Percentiles rank a stretch among this genome's conserved stretches.
phyloP scores from a whole-genome alignment of 2,888 invertebrate genomes.

The Dolomedes plantarius region DNA sequence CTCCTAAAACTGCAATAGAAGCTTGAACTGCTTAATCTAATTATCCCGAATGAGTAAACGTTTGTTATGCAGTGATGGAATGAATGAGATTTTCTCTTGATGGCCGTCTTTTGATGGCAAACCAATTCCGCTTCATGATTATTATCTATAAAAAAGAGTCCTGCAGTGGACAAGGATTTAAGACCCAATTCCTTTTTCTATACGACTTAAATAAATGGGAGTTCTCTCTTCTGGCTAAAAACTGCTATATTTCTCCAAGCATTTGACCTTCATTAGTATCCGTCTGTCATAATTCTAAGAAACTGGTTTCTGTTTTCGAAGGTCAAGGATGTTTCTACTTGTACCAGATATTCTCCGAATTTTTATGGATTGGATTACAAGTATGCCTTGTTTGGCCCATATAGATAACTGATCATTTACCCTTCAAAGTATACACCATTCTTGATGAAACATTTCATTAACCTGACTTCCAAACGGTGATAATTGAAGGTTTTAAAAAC shows the following conservation, averaged over 20 bases:
- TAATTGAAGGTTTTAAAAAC: no score
- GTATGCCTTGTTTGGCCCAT: not conserved
- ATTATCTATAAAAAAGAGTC: not conserved
- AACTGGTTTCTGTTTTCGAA: slow-evolving; percentile 55
- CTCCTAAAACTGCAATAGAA: no score
- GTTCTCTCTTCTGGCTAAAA: not conserved
- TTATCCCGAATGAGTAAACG: not conserved
- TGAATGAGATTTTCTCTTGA: not conserved
- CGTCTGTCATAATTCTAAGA: slow-evolving; percentile 29
- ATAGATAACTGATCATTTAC: not conserved
- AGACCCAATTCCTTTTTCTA: not conserved
- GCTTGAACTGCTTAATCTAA: no score
- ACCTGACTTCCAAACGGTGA: no score
- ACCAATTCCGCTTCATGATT: not conserved
- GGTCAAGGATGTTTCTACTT: slow-evolving; percentile 35
- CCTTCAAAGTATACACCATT: not conserved
- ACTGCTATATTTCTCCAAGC: slow-evolving; percentile 33
- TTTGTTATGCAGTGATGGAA: not conserved
- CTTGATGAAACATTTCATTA: no score
- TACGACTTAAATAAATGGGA: not conserved
- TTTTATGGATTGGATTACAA: slow-evolving; percentile 5
- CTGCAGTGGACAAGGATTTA: not conserved
- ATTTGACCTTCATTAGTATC: slow-evolving; percentile 62
- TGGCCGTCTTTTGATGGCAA: not conserved
- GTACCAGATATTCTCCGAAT: slow-evolving; percentile 8